These are phyloP conservation scores for Rhynchopsitta pachyrhyncha DNA, from an alignment of 2,113 vertebrate genomes.

Conservation along the genomic window DNA sequence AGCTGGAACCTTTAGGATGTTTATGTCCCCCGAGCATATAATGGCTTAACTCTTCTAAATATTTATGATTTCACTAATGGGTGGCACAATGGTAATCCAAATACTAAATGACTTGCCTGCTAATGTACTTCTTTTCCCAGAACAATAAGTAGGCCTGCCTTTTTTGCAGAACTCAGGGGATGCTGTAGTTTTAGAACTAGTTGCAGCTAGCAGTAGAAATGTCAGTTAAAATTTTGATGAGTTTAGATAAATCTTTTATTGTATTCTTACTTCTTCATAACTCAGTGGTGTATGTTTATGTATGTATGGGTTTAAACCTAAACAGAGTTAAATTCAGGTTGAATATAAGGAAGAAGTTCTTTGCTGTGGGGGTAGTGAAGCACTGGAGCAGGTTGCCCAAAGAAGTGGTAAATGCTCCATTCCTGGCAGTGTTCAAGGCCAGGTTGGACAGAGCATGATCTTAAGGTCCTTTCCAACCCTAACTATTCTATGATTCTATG, in stretches of 20 bases:
- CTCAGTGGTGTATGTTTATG: neutral
- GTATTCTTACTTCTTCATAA: neutral
- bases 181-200: neutral
- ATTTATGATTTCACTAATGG: neutral
- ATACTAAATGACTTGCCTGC: neutral
- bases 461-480: no score
- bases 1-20: neutral
- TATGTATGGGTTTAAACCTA: neutral
- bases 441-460: neutral
- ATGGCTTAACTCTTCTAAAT: neutral
- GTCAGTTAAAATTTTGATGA: neutral
- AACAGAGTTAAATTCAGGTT: neutral
- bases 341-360: neutral
- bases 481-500: no score
- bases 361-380: neutral
- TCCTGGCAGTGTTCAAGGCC: neutral
- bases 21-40: neutral
- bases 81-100: neutral
- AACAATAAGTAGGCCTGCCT: neutral
- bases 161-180: neutral
- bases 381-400: neutral
- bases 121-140: neutral
- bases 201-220: neutral
- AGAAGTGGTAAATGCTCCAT: neutral
- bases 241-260: neutral